phyloP scores from a whole-genome alignment of 1,140 invertebrate species.

The Maconellicoccus hirsutus region DNA sequence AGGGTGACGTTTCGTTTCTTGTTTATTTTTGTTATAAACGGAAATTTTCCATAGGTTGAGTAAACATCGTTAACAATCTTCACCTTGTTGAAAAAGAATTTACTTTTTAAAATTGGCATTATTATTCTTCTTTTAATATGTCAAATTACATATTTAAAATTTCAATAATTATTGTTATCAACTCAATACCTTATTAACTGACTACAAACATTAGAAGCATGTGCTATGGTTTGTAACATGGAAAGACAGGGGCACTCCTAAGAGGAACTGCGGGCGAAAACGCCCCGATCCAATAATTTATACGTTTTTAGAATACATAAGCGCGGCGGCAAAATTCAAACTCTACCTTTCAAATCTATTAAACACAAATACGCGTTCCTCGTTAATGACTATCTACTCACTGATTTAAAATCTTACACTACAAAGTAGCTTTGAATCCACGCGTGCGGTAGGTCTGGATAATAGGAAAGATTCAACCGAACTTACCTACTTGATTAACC shows the following conservation, averaged over 20 bases:
- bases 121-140: no score
- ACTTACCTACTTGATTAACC: background rate
- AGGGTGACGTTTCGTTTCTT: no score
- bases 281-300: constrained; percentile 2
- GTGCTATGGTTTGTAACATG: background rate
- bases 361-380: background rate
- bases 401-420: background rate
- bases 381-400: background rate
- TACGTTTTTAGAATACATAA: background rate
- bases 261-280: background rate
- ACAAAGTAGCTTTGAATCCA: constrained; percentile 2
- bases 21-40: no score
- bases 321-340: background rate
- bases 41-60: no score
- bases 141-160: no score
- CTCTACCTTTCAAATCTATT: background rate
- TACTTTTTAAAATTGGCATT: no score
- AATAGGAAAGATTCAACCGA: background rate
- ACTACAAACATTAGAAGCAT: background rate
- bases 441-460: background rate
- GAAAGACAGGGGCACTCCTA: background rate
- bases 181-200: background rate
- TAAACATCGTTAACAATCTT: no score
- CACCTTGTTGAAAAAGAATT: no score
- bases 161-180: background rate